Base-by-base conservation (phyloP, 2,888 invertebrate genomes). In the Monopis laevigella region DNA sequence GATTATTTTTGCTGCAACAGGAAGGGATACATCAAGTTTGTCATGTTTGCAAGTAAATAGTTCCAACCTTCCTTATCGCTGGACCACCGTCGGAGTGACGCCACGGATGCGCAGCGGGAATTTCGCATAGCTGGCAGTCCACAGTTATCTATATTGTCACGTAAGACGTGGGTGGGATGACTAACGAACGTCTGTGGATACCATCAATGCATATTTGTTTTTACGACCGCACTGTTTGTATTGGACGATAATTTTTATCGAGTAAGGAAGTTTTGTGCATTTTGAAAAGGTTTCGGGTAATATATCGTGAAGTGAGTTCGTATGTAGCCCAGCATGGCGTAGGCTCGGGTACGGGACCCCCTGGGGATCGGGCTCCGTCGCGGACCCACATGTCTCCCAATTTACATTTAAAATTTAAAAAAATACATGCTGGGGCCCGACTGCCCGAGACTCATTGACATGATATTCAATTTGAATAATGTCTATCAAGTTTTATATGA, bases 291-390 rank as follows among this genome's bases (percentile, higher is more conserved):
- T 64, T 58, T 56, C 51, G 62, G 74, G 52, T 51, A 56, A 62
- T 60, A 65, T 58, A 62, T 57, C 59, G 63, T 52, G 58, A 74
- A 80, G 75, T 70, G 71, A 63, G 64, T 74, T 74, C 57, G 64
- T 71, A 65, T 78, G 78, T 80, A 68, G 64, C 78, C 56, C 78
- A 74, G 78, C 78, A 59, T 78, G 78, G 56, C 52, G 68, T 55
- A 54, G 53, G 61, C 65, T 67, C 62, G 58, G 68, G 68, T 64
- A 36, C 36, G 63, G 61, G 66, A 62, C 59, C 63, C 58, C 78
- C 77, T 58, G 75, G 52, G 51, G 77, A 36, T 75, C 46, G 44
- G 40, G 46, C 49, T 53, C 63, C 59, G 57, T n/a, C 50, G 56
- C 48, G 52, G 60, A 52, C 62, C 64, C 63, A 58, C 56, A 64